A percentile compares a stretch with the other conserved stretches of the same genome.
Conservation (phyloP, 2,888 invertebrate species). For the Mechanitis messenoides region DNA sequence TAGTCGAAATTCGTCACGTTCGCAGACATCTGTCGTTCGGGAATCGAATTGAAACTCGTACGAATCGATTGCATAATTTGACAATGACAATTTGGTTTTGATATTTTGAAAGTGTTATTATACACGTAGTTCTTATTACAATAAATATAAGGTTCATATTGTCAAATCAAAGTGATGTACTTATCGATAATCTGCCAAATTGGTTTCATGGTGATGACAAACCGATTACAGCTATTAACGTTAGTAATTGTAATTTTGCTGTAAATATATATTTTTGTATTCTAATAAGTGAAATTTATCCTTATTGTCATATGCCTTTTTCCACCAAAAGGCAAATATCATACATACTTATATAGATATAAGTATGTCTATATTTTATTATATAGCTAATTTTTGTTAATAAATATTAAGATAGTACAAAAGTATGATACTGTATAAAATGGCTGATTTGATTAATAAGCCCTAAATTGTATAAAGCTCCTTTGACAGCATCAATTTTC, state of each 20-base stretch:
- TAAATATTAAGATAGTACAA: background rate
- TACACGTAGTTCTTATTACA: constrained; percentile 36
- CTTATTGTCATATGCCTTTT: no score
- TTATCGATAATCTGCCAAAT: constrained; percentile 47
- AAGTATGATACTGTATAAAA: background rate
- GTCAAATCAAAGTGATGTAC: constrained; percentile 15
- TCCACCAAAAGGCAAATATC: no score
- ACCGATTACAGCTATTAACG: constrained; percentile 47
- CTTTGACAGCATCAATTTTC: constrained; percentile 75
- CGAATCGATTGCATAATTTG: constrained; percentile 72
- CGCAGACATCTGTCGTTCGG: constrained; percentile 72
- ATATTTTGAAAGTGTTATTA: constrained; percentile 59
- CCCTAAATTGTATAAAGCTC: constrained; percentile 67
- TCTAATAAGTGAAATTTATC: no score
- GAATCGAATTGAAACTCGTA: constrained; percentile 62
- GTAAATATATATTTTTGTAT: no score
- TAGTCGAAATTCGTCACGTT: constrained; percentile 74
- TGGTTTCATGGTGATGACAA: constrained; percentile 62
- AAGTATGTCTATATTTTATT: no score
- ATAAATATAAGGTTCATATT: background rate
- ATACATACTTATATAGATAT: no score
- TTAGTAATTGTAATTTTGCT: constrained; percentile 35
- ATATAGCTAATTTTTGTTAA: no score
- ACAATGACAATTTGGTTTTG: constrained; percentile 71
- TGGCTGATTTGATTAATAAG: constrained; percentile 64